Evolutionary conservation across 2,888 invertebrate genomes (phyloP), one percentile per base, ranked within the genome.

Genomic region (Drosophila niveifrons): DNA sequence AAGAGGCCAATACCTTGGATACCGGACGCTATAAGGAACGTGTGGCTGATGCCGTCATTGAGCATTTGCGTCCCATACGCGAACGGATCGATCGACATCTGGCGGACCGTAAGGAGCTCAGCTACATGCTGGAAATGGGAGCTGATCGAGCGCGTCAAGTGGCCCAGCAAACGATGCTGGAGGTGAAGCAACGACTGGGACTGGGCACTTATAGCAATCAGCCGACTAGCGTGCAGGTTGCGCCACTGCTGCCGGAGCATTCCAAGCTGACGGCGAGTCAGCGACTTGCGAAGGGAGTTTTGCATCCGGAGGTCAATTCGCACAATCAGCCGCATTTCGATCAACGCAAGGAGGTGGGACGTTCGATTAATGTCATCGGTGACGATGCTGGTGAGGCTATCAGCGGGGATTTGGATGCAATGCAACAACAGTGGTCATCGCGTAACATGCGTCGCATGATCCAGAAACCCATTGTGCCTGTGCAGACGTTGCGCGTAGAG

Each of bases 11-110:
- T 63, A 93, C 93, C 9, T 90, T 97, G 44, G 95, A 96, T 91
- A 98, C 98, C 50, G 96, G 95, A 85, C 94, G 95, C 75, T 97
- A 96, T 89, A 98, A 98, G 93, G 79, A 94, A 7, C 87, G 94
- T 0, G 94, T 97, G 2, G 95, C 96, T 0, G 96, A 97, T 62
- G 94, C 94, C n/a, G 91, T 97, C 0, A 94, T 95, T 31, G 94
- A 95, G 72, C 94, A 94, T 89, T 87, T 97, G 28, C 93, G 92
- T 43, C 97, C 97, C 2, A 96, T 97, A 79, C 94, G 95, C 75
- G 91, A 93, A 51, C 93, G 94, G 90, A 94, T 95, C 71, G 82
- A 92, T 2, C 90, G 94, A 61, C 93, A 96, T 75, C 90, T 95
- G 65, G 90, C 93, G 44, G 94, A 96, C 71, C 94, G 94, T 50